Base-by-base conservation (phyloP, 2,888 invertebrate species). In the Sisyra nigra region DNA sequence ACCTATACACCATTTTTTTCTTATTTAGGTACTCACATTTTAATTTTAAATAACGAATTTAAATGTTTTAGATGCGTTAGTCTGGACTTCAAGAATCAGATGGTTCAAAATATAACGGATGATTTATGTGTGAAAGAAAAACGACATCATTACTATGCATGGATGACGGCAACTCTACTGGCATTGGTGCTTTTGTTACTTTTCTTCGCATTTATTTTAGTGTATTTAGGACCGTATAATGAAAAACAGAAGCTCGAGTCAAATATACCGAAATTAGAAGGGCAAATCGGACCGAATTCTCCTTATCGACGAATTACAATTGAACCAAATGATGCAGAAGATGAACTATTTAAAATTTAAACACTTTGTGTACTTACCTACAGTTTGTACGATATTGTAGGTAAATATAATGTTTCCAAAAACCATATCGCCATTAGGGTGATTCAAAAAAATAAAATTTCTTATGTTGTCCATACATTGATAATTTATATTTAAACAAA, bases 231-330 rank as follows among this genome's bases (percentile, higher is more conserved):
- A 37, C 37, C 37, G n/a, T 37, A 34, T n/a, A 14, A 7, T 34
- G 15, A 34, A n/a, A 14, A 34, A n/a, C 11, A 14, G n/a, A 34
- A 24, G 7, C 24, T 24, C 9, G 33, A 33, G n/a, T 33, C 33
- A 33, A 33, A 33, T 33, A 17, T 37, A 18, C 15, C 18, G 37
- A 6, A 17, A 2, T 37, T 37, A 15, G 14, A 37, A n/a, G 18
- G 24, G 24, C 24, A 24, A 40, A 17, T 42, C 3, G 35, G 34
- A 17, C 42, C 42, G 7, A 18, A 15, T 3, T 42, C 42, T 5
- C 42, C 42, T 14, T 42, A 42, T 29, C 33, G 35, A 19, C 17
- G 19, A n/a, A 35, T 42, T 17, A 42, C 42, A 11, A 42, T 42
- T 18, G 34, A 33, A 4, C 42, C 42, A 17, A 42, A 42, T 33